phyloP scores from a whole-genome alignment of 2,113 vertebrate genomes.

The Tylochromis polylepis region DNA sequence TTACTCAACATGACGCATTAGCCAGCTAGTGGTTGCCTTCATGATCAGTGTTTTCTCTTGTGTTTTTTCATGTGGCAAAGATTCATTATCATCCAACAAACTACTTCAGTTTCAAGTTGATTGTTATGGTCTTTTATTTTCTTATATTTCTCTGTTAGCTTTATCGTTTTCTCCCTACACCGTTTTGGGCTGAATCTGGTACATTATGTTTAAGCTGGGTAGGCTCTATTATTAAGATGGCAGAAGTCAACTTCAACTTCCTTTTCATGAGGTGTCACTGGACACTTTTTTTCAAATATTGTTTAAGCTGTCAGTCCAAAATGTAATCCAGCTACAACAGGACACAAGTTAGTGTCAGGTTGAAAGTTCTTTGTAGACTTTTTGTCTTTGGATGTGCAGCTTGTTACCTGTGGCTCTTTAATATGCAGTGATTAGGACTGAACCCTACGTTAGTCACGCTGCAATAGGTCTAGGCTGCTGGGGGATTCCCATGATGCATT shows the following conservation, averaged over 20 bases:
- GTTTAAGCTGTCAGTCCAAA: not conserved
- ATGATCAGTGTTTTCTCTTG: too few species aligned
- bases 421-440: constrained; percentile 1
- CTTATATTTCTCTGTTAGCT: not conserved
- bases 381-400: not conserved
- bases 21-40: too few species aligned
- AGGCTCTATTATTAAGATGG: not conserved
- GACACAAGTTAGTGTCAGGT: not conserved
- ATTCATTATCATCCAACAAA: not conserved
- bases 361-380: not conserved
- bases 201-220: not conserved
- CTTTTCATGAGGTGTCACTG: not conserved
- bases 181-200: not conserved
- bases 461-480: too few species aligned
- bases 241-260: not conserved
- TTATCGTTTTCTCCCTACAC: not conserved
- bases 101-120: not conserved
- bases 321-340: not conserved
- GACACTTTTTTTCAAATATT: not conserved
- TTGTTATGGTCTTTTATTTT: not conserved
- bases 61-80: too few species aligned
- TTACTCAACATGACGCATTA: too few species aligned
- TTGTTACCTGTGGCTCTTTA: not conserved
- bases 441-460: too few species aligned
- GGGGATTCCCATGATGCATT: too few species aligned